A percentile compares a stretch with the other conserved stretches of the same genome.
These are phyloP conservation scores for Peucedramus taeniatus DNA, from an alignment of 2,113 vertebrate genomes.

Conservation along the genomic window DNA sequence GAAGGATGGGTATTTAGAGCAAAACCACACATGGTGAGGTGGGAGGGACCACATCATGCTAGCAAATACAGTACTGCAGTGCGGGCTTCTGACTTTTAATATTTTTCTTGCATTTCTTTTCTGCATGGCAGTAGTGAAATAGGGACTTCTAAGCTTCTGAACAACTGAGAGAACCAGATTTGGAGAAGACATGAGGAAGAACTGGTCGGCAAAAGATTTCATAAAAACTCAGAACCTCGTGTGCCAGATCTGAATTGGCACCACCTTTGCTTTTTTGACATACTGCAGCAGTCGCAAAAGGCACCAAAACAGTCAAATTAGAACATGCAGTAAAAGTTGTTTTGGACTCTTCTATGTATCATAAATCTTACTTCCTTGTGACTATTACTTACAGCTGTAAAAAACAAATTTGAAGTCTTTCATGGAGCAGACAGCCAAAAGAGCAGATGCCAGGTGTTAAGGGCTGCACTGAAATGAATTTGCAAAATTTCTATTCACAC, in stretches of 20 bases:
- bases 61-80: constrained; percentile 63
- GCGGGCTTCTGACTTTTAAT: constrained; percentile 69
- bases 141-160: constrained; percentile 79
- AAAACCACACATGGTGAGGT: constrained; percentile 32
- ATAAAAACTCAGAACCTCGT: constrained; percentile 74
- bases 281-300: constrained; percentile 66
- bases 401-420: constrained; percentile 40
- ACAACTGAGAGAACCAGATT: constrained; percentile 76
- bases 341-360: constrained; percentile 65
- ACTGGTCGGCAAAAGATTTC: constrained; percentile 73
- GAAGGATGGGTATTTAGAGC: constrained; percentile 9
- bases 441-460: constrained; percentile 38
- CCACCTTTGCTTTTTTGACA: constrained; percentile 74
- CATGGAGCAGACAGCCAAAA: constrained; percentile 48
- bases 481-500: constrained; percentile 22
- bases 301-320: constrained; percentile 70
- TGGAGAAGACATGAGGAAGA: constrained; percentile 77
- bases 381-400: constrained; percentile 44
- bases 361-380: constrained; percentile 21
- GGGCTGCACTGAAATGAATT: constrained; percentile 32
- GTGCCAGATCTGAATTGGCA: constrained; percentile 72
- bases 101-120: constrained; percentile 81
- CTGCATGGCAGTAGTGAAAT: constrained; percentile 80
- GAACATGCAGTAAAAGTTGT: constrained; percentile 64
- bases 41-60: constrained; percentile 57